Percentiles rank a stretch among this genome's conserved stretches.
These are phyloP conservation scores for Threskiornis aethiopicus DNA, from an alignment of 2,797 vertebrate genomes.

Conservation along the genomic window DNA sequence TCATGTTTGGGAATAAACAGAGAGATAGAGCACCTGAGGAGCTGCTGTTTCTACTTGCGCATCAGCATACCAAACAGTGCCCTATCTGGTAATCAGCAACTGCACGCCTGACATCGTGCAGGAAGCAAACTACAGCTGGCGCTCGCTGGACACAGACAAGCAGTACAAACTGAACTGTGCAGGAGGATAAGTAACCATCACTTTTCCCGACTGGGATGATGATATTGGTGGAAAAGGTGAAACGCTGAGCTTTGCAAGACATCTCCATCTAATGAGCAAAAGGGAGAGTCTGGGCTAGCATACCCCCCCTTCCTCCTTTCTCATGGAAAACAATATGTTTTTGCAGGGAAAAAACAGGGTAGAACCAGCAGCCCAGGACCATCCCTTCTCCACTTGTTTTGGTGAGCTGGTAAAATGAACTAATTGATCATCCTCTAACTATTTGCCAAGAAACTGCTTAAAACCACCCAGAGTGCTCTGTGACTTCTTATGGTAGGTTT, in stretches of 20 bases:
- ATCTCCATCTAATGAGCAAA: neutral
- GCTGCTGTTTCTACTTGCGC: neutral
- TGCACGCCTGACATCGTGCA: fast-evolving
- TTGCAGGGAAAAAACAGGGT: neutral
- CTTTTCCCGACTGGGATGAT: neutral
- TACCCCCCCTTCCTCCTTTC: neutral
- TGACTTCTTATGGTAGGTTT: neutral
- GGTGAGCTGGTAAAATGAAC: neutral
- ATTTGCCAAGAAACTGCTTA: neutral
- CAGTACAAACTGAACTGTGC: neutral
- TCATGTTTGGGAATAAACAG: constrained; percentile 15
- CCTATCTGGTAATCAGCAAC: neutral
- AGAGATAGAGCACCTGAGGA: neutral
- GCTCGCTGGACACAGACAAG: neutral
- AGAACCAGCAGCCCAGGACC: neutral
- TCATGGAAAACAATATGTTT: neutral
- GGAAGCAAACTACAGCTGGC: neutral
- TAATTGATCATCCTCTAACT: neutral
- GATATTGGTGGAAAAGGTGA: neutral
- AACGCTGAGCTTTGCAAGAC: neutral
- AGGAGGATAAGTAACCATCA: neutral
- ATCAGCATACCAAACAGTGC: neutral
- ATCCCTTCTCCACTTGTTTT: neutral
- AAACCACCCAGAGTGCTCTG: neutral
- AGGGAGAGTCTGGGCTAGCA: neutral